phyloP scores from a whole-genome alignment of 2,113 vertebrate genomes.

The Callipepla squamata region DNA sequence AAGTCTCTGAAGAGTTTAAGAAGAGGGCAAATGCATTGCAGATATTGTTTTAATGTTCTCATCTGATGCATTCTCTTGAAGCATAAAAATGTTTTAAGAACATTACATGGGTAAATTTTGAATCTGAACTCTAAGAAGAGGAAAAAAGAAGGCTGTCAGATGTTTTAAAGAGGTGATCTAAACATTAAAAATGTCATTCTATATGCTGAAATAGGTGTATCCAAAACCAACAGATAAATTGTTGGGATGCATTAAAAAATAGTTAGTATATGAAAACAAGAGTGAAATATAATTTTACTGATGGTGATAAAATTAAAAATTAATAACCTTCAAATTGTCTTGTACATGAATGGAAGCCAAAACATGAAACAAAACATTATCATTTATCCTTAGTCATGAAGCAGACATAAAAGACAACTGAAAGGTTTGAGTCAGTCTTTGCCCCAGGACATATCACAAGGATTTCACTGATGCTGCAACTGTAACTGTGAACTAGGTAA shows the following conservation, averaged over 20 bases:
- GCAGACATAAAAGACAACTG: neutral
- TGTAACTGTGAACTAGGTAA: neutral
- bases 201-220: neutral
- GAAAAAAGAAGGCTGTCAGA: neutral
- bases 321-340: conserved; percentile 8
- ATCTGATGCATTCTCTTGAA: neutral
- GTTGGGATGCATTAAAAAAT: conserved; percentile 15
- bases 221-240: neutral
- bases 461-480: neutral
- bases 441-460: neutral
- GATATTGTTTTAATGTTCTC: conserved; percentile 11
- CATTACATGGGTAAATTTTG: neutral
- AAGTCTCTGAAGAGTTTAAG: neutral
- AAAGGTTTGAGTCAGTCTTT: neutral
- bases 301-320: neutral
- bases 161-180: neutral
- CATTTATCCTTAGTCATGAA: neutral
- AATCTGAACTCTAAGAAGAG: neutral
- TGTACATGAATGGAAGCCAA: neutral
- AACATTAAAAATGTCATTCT: neutral
- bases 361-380: neutral
- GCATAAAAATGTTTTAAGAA: conserved; percentile 6
- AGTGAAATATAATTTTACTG: conserved; percentile 24
- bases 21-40: neutral
- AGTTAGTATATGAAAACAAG: neutral